A percentile compares a stretch with the other conserved stretches of the same genome.
phyloP scores from a whole-genome alignment of 2,797 vertebrate species.

The Tiaroga cobitis region DNA sequence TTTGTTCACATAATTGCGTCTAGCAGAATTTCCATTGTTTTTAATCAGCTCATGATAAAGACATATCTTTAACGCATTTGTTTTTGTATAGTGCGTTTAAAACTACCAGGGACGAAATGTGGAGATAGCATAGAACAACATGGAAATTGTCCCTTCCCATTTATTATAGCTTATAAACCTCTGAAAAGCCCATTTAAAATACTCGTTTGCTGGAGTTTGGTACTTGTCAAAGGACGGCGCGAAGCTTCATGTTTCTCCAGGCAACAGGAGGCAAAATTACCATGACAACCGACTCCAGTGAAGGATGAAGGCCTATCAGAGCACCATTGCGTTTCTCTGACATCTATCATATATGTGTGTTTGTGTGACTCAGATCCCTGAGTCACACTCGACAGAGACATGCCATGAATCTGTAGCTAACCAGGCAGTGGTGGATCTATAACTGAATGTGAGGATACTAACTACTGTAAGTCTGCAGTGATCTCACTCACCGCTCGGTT shows the following conservation, averaged over 20 bases:
- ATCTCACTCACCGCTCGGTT: not conserved
- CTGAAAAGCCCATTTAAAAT: not conserved
- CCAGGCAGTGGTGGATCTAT: conserved; percentile 6
- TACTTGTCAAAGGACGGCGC: conserved; percentile 23
- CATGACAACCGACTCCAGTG: conserved; percentile 56
- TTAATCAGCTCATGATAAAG: not conserved
- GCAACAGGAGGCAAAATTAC: conserved; percentile 54
- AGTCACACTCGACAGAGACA: not conserved
- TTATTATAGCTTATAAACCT: no score
- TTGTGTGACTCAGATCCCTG: conserved; percentile 33
- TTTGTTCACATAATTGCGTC: not conserved
- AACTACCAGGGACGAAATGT: not conserved
- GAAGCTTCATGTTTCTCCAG: conserved; percentile 46
- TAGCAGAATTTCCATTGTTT: not conserved
- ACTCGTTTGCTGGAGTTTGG: not conserved
- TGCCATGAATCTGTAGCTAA: not conserved
- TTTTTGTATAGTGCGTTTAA: not conserved
- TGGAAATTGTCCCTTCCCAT: not conserved
- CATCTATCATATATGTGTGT: conserved; percentile 40
- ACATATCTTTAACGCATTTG: not conserved
- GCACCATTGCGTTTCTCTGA: conserved; percentile 45
- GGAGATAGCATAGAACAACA: not conserved
- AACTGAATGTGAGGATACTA: conserved; percentile 5
- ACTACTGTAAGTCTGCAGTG: not conserved
- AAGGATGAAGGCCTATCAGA: conserved; percentile 41